Evolutionary conservation across 1,140 invertebrate species (phyloP).

Genomic region (Pinna nobilis): DNA sequence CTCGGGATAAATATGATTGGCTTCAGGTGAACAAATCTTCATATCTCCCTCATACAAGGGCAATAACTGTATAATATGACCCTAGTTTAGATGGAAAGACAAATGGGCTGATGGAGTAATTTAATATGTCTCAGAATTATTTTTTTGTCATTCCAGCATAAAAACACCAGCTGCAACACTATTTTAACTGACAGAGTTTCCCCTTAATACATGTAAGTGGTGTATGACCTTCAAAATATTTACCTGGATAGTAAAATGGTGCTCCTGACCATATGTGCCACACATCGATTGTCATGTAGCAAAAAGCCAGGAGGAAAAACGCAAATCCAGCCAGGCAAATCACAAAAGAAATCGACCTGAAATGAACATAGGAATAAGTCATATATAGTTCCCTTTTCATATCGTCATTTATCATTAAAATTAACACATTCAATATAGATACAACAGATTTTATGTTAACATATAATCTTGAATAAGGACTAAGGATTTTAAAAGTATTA

Average conservation of each 20-base stretch:
- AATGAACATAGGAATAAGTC: slow-evolving; percentile 24
- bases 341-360: slow-evolving; percentile 91
- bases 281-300: slow-evolving; percentile 89
- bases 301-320: slow-evolving; percentile 83
- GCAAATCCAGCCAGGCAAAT: slow-evolving; percentile 84
- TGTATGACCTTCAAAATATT: neutral
- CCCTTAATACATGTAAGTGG: neutral
- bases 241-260: slow-evolving; percentile 85
- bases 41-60: neutral
- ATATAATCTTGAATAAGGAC: no score
- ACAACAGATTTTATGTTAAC: no score
- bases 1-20: no score
- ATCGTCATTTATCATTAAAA: neutral
- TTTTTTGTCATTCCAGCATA: neutral
- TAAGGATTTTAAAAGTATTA: no score
- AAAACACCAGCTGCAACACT: no score
- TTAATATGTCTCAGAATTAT: neutral
- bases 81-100: no score
- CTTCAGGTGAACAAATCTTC: slow-evolving; percentile 6
- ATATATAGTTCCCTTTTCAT: no score
- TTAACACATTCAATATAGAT: neutral
- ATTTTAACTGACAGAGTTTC: neutral
- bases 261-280: slow-evolving; percentile 86
- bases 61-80: no score
- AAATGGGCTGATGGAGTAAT: no score